Percentiles rank a stretch among this genome's conserved stretches.
phyloP scores from a whole-genome alignment of 1,140 invertebrate genomes.

The Macrotrachela quadricornifera region DNA sequence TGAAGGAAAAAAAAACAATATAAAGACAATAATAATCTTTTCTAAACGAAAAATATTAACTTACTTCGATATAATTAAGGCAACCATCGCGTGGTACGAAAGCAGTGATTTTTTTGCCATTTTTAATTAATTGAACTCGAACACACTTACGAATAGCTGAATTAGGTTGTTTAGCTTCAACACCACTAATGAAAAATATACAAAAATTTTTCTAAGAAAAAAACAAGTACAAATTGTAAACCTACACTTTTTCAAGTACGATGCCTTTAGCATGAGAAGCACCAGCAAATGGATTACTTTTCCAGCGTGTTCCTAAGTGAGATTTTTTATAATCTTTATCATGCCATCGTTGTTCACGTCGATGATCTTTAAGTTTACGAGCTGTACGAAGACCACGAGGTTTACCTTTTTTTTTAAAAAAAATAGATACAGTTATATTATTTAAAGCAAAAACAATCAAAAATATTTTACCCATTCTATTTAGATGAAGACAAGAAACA shows the following conservation, averaged over 20 bases:
- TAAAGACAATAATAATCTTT: not conserved
- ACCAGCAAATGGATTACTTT: constrained; percentile 98
- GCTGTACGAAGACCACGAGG: constrained; percentile 92
- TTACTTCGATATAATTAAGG: constrained; percentile 82
- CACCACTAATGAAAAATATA: too few relatives aligned
- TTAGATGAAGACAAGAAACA: too few relatives aligned
- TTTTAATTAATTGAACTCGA: constrained; percentile 97
- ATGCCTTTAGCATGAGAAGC: constrained; percentile 99
- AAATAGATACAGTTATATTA: too few relatives aligned
- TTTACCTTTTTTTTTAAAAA: too few relatives aligned
- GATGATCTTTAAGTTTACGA: constrained; percentile 84
- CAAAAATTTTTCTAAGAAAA: too few relatives aligned
- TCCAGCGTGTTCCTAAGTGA: constrained; percentile 95
- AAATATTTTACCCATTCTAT: too few relatives aligned
- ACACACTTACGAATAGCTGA: constrained; percentile 98
- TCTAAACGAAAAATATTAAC: not conserved
- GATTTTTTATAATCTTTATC: constrained; percentile 99
- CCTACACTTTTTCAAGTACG: constrained; percentile 99
- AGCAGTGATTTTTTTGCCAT: constrained; percentile 98
- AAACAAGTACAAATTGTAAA: too few relatives aligned
- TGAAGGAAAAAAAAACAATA: constrained; percentile 12
- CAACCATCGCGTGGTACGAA: constrained; percentile 98
- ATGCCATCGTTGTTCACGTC: constrained; percentile 87
- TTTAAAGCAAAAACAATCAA: too few relatives aligned
- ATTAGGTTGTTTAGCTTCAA: constrained; percentile 99